Evolutionary conservation across 2,797 vertebrate genomes (phyloP).

Genomic region (Pagetopsis macropterus): DNA sequence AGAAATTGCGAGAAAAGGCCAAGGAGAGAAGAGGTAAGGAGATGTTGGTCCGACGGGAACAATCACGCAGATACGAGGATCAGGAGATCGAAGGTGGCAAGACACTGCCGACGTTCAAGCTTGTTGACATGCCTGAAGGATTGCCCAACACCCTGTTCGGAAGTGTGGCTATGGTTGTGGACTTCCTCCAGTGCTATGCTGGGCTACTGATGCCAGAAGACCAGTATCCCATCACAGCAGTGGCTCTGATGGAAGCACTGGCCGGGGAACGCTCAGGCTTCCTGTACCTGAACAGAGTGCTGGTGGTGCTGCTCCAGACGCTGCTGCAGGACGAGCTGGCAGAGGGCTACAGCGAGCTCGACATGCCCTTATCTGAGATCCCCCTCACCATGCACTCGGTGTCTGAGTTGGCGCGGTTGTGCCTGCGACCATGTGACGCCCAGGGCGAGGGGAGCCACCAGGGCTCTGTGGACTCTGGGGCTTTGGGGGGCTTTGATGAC

Average conservation of each 20-base stretch:
- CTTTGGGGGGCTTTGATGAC: slow-evolving; percentile 85
- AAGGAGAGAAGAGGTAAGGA: slow-evolving; percentile 93
- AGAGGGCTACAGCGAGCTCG: slow-evolving; percentile 95
- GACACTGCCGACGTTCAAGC: slow-evolving; percentile 87
- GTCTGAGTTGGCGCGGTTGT: slow-evolving; percentile 94
- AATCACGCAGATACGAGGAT: slow-evolving; percentile 93
- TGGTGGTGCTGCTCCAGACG: slow-evolving; percentile 95
- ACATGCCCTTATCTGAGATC: slow-evolving; percentile 95
- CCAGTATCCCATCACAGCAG: slow-evolving; percentile 92
- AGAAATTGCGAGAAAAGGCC: slow-evolving; percentile 92
- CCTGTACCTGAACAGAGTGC: slow-evolving; percentile 92
- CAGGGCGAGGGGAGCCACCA: slow-evolving; percentile 88
- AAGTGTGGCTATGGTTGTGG: slow-evolving; percentile 94
- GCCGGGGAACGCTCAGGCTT: slow-evolving; percentile 94
- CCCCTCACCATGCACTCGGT: slow-evolving; percentile 95
- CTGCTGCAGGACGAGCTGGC: slow-evolving; percentile 96
- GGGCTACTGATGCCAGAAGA: slow-evolving; percentile 93
- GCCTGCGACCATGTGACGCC: slow-evolving; percentile 90
- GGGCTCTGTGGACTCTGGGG: slow-evolving; percentile 76
- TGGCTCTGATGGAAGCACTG: slow-evolving; percentile 93
- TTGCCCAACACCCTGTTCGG: slow-evolving; percentile 96
- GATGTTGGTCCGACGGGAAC: slow-evolving; percentile 89
- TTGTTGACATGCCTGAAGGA: slow-evolving; percentile 96
- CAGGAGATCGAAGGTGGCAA: slow-evolving; percentile 89
- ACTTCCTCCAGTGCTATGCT: slow-evolving; percentile 94